Base-by-base conservation (phyloP, 2,888 invertebrate species). In the Branchipolynoe longqiensis region DNA sequence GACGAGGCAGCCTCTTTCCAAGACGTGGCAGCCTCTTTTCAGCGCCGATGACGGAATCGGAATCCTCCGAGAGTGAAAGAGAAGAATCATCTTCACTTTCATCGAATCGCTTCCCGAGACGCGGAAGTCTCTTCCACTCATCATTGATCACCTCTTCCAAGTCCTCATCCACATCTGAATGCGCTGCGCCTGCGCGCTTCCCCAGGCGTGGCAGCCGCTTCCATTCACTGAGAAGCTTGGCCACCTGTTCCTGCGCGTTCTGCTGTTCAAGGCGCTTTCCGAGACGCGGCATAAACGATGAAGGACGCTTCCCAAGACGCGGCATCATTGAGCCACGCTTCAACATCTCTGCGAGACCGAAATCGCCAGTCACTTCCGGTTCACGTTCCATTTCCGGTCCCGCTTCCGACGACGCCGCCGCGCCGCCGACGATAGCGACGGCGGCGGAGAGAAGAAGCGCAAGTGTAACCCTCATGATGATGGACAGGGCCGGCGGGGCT, bases 321-420 rank as follows among this genome's bases (percentile, higher is more conserved):
- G 78, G 78, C 54, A 78, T 41, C 78, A 78, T 78, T 1, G 78
- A 41, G 48, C 78, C 78, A 12, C 78, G 41, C 31, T 78, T 78
- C 4, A 78, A 22, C 14, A 78, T n/a, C 41, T 48, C 48, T 48
- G 41, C 78, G 18, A 78, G 54, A 12, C 22, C 78, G n/a, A 18
- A 14, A 54, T 4, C 73, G 22, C 33, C 41, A 40, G 33, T 40
- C 22, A 41, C 41, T 40, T 73, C 38, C 41, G 40, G 33, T 33
- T 73, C 73, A 25, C 8, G 8, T 18, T 48, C 48, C 48, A 48
- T 18, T n/a, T 58, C 58, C 58, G 58, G n/a, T 14, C 25, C 58
- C 4, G 58, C 58, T n/a, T 58, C 22, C 4, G n/a, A 14, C 36
- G 33, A 14, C 38, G 69, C 1, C 22, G 22, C 36, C 36, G 12